A percentile compares a stretch with the other conserved stretches of the same genome.
These are phyloP conservation scores for Rafetus swinhoei DNA, from an alignment of 2,113 vertebrate species.

Conservation along the genomic window DNA sequence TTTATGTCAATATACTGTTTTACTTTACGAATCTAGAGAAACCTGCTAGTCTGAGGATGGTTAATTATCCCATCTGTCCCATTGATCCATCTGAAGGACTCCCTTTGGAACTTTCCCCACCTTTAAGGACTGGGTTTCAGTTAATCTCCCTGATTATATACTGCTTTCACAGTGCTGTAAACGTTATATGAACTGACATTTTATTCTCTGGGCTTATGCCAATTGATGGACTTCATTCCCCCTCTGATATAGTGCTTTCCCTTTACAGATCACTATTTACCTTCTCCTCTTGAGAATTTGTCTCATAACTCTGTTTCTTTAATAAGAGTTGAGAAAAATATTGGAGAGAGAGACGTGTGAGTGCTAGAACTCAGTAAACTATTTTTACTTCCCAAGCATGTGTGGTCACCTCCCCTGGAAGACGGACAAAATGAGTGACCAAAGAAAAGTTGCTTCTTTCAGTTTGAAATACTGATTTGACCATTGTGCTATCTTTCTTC, in stretches of 20 bases:
- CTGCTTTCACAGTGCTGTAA: constrained; percentile 37
- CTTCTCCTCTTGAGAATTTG: background rate
- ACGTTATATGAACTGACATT: constrained; percentile 38
- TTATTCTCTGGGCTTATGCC: constrained; percentile 10
- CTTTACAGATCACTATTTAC: constrained; percentile 18
- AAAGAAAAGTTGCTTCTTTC: background rate
- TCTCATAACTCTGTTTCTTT: background rate
- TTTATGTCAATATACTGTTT: constrained; percentile 28
- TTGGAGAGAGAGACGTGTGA: background rate
- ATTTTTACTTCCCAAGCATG: background rate
- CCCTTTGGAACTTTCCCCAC: constrained; percentile 20
- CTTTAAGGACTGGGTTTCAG: constrained; percentile 48
- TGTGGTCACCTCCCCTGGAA: background rate
- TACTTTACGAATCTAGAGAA: background rate
- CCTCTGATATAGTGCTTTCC: constrained; percentile 13
- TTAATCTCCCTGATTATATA: constrained; percentile 49
- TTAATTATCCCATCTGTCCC: constrained; percentile 42
- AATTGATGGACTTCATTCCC: constrained; percentile 46
- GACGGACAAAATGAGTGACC: accelerated
- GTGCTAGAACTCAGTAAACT: accelerated
- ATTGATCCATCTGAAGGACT: constrained; percentile 15
- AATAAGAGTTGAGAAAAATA: background rate
- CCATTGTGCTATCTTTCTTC: accelerated
- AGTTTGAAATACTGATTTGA: background rate
- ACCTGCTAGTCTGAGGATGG: background rate